Evolutionary conservation across 2,888 invertebrate genomes (phyloP), one percentile per base, ranked within the genome.

Genomic region (Hesperia comma): DNA sequence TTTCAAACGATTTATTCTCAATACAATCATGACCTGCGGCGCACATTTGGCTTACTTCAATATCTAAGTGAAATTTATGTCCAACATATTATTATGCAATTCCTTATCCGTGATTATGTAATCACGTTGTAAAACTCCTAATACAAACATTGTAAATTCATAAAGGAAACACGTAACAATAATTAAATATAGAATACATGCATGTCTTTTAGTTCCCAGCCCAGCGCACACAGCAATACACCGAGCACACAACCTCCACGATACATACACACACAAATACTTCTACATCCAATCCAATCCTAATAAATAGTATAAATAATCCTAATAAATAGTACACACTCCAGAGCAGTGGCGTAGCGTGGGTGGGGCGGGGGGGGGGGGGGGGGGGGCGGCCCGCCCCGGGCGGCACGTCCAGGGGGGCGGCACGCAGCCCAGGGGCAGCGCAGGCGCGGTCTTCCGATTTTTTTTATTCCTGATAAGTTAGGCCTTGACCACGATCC

Each of bases 1-100:
- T 77, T 79, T 77, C 81, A 88, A 87, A 85, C 77, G 81, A 76
- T 84, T 90, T 88, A 88, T 88, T 90, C 78, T 76, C 80, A 84
- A 49, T 84, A 86, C 83, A 85, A 83, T 83, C 83, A 82, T 70
- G 61, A 54, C 21, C 71, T 71, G 33, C n/a, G 51, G 40, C 72
- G 71, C 74, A 79, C 78, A 78, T 74, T 71, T 72, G 70, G 74
- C 68, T 70, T 74, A 74, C 63, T 69, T 70, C 71, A 72, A 71
- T 63, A 71, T 75, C 74, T 79, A 79, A 74, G 73, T 73, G 74
- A 73, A 76, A 77, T 67, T 68, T 80, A 80, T 79, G 68, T 79
- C 19, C 41, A 64, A 80, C 74, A 80, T 69, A 26, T 26, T 26
- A 26, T 26, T 26, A 55, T 67, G 74, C 78, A 83, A 84, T 81